Conservation (phyloP, 2,888 invertebrate species). For the Prosapia bicincta region DNA sequence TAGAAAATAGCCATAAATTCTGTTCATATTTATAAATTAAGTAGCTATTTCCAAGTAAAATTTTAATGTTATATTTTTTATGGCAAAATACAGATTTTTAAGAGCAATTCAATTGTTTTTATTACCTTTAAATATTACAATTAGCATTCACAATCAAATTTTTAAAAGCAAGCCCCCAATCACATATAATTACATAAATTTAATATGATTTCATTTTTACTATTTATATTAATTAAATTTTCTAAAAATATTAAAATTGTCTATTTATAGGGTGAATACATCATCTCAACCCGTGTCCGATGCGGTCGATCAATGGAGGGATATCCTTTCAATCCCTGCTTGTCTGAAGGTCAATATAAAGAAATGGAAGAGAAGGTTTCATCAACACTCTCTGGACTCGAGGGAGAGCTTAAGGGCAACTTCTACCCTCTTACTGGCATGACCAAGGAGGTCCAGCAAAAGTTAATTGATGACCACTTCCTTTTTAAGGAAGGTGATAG, state of each 20-base stretch:
- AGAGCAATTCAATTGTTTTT: no score
- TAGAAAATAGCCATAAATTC: no score
- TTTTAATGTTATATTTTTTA: no score
- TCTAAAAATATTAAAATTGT: slow-evolving; percentile 8
- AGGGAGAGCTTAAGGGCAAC: slow-evolving; percentile 89
- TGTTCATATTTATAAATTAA: no score
- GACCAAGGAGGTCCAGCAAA: slow-evolving; percentile 94
- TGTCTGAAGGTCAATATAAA: slow-evolving; percentile 95
- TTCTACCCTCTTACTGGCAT: slow-evolving; percentile 95
- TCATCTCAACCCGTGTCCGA: slow-evolving; percentile 94
- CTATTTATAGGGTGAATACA: slow-evolving; percentile 65
- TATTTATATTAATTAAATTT: neutral
- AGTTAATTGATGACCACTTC: slow-evolving; percentile 97
- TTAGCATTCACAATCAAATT: no score
- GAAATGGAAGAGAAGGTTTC: slow-evolving; percentile 94
- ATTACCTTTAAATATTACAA: no score
- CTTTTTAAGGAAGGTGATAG: slow-evolving; percentile 96
- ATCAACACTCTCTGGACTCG: slow-evolving; percentile 72
- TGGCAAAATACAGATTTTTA: no score
- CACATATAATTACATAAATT: neutral
- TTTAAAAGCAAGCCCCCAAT: no score
- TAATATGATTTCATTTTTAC: neutral
- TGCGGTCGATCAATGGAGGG: slow-evolving; percentile 94
- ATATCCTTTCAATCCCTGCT: slow-evolving; percentile 96
- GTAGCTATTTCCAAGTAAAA: no score